Conservation (phyloP, 2,888 invertebrate species). For the Dynastes hyllus region DNA sequence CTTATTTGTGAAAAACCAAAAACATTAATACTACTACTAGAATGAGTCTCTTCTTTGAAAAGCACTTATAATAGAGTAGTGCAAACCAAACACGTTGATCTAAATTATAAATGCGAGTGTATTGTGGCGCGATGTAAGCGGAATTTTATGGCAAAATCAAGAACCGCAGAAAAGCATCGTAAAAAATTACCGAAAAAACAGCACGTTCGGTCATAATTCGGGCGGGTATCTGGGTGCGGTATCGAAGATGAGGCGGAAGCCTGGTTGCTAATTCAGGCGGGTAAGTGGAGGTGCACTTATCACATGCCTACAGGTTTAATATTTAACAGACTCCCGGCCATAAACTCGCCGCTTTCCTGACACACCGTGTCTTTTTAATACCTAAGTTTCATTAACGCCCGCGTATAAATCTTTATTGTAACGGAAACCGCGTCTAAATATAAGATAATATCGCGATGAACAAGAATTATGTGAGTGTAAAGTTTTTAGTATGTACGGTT, state of each 20-base stretch:
- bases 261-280: conserved; percentile 63
- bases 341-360: conserved; percentile 64
- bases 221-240: conserved; percentile 64
- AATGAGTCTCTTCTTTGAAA: too few species aligned
- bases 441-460: conserved; percentile 66
- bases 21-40: too few species aligned
- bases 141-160: conserved; percentile 39
- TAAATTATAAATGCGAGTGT: neutral
- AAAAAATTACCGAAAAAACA: conserved; percentile 55
- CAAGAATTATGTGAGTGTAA: conserved; percentile 67
- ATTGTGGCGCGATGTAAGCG: neutral
- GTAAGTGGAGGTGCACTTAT: conserved; percentile 69
- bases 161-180: conserved; percentile 47
- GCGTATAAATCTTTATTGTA: conserved; percentile 70
- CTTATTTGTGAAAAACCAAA: too few species aligned
- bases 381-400: conserved; percentile 70
- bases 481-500: conserved; percentile 61
- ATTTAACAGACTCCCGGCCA: conserved; percentile 66
- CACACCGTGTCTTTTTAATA: conserved; percentile 69
- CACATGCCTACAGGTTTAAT: conserved; percentile 69
- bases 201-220: conserved; percentile 65
- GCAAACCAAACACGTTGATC: neutral
- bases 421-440: conserved; percentile 67
- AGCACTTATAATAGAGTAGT: neutral
- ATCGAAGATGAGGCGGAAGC: conserved; percentile 55